phyloP scores from a whole-genome alignment of 2,797 vertebrate species.

The Discoglossus pictus region DNA sequence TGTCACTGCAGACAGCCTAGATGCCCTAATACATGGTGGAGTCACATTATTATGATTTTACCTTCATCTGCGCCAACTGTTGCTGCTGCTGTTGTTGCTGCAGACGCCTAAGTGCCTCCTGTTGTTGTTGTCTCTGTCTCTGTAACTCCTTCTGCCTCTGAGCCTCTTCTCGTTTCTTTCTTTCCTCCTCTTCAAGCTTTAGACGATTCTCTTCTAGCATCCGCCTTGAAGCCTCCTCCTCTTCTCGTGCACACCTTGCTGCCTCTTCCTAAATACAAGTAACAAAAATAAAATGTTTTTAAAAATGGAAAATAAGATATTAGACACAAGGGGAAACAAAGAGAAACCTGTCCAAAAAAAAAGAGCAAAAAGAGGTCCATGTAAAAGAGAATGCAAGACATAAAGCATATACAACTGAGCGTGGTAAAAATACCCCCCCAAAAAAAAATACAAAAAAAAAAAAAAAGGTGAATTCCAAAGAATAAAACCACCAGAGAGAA shows the following conservation, averaged over 20 bases:
- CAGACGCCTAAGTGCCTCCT: conserved; percentile 88
- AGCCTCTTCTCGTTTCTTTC: conserved; percentile 71
- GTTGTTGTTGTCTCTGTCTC: conserved; percentile 91
- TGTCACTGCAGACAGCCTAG: too few relatives aligned
- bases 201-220: conserved; percentile 84
- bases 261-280: conserved; percentile 77
- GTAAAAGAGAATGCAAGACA: too few relatives aligned
- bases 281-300: neutral
- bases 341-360: too few relatives aligned
- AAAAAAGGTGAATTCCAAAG: neutral
- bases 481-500: too few relatives aligned
- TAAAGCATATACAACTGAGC: too few relatives aligned
- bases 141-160: conserved; percentile 90
- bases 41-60: too few relatives aligned
- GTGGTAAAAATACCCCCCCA: too few relatives aligned
- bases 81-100: conserved; percentile 95
- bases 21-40: too few relatives aligned
- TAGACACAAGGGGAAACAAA: too few relatives aligned
- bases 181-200: conserved; percentile 82
- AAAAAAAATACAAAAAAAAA: too few relatives aligned
- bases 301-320: too few relatives aligned
- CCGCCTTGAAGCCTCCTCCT: conserved; percentile 80
- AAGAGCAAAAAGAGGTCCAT: too few relatives aligned
- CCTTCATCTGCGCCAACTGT: conserved; percentile 96
- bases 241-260: conserved; percentile 77